Base-by-base conservation (phyloP, 2,888 invertebrate species). In the Syrphus vitripennis region DNA sequence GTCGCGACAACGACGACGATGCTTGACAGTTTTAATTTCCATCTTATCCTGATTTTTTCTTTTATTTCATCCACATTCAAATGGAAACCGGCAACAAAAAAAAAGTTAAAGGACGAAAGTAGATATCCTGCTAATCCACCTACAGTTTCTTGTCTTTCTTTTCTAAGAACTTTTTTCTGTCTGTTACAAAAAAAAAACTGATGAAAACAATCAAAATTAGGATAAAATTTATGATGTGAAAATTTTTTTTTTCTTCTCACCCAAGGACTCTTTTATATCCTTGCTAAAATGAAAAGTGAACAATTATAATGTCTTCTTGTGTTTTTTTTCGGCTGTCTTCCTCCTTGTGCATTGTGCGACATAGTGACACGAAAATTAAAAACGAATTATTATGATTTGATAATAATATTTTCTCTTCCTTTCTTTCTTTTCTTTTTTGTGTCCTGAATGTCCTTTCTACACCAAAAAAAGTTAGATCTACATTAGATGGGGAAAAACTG, bases 341-440 rank as follows among this genome's bases (percentile, higher is more conserved):
- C 21, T 65, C 0, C 59, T 31, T 31, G 6, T 29, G 9, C 55
- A 50, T 67, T 81, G 45, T 55, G 74, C 31, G 78, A 82, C 82
- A 67, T 31, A n/a, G 67, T 50, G 67, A 48, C 34, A 67, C 34
- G 34, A 26, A 77, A 86, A 78, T 82, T 82, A 74, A 86, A 86
- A 82, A 84, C 48, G 74, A 86, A 86, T 86, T 78, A 82, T 78
- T 63, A 86, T 82, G 74, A 82, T 78, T 78, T 74, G 82, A 78
- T 72, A 65, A 67, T 24, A 50, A 50, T n/a, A 12, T 10, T 81
- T 57, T 63, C 50, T 61, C 24, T 48, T 48, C 12, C n/a, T 14
- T 48, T n/a, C 10, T 16, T 12, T 37, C 26, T 55, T 34, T 31
- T 5, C 3, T 31, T 16, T 16, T 6, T 6, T 29, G 7, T 65